Conservation (phyloP, 2,797 vertebrate genomes). For the Thripadectes ignobilis region DNA sequence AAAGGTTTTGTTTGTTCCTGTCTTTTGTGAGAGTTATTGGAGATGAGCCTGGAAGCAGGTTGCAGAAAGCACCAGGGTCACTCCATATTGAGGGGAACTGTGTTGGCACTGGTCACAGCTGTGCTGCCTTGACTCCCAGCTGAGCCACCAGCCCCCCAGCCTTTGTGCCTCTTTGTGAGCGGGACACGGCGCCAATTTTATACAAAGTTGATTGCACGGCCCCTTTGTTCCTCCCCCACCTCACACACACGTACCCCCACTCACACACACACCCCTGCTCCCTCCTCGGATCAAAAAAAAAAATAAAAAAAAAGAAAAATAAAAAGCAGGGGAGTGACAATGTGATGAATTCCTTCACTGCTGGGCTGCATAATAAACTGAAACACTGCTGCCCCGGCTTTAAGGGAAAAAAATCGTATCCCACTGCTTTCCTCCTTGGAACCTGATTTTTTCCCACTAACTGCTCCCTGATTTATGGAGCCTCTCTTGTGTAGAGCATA, state of each 20-base stretch:
- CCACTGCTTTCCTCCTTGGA: slow-evolving; percentile 73
- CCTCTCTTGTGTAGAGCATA: slow-evolving; percentile 78
- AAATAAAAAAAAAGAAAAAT: no score
- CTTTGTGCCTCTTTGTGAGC: slow-evolving; percentile 83
- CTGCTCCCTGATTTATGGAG: slow-evolving; percentile 87
- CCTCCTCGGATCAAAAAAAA: background rate
- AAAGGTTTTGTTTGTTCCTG: slow-evolving; percentile 80
- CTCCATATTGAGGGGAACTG: slow-evolving; percentile 87
- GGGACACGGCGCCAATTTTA: slow-evolving; percentile 84
- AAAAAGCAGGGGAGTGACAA: background rate
- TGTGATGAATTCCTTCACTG: slow-evolving; percentile 77
- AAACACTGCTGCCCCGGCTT: background rate
- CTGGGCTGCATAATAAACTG: slow-evolving; percentile 68
- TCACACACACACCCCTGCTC: background rate
- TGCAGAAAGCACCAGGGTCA: slow-evolving; percentile 84
- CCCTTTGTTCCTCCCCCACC: slow-evolving; percentile 79
- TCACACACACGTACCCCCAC: background rate
- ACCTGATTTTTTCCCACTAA: slow-evolving; percentile 84
- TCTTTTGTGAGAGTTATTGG: slow-evolving; percentile 82
- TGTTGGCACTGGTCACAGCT: slow-evolving; percentile 91
- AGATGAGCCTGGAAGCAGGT: slow-evolving; percentile 78
- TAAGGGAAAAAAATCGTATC: background rate
- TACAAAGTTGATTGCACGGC: slow-evolving; percentile 86
- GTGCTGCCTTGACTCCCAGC: slow-evolving; percentile 81
- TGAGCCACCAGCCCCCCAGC: slow-evolving; percentile 88